phyloP scores from a whole-genome alignment of 2,888 invertebrate genomes.

The Acanthopleura granulata region DNA sequence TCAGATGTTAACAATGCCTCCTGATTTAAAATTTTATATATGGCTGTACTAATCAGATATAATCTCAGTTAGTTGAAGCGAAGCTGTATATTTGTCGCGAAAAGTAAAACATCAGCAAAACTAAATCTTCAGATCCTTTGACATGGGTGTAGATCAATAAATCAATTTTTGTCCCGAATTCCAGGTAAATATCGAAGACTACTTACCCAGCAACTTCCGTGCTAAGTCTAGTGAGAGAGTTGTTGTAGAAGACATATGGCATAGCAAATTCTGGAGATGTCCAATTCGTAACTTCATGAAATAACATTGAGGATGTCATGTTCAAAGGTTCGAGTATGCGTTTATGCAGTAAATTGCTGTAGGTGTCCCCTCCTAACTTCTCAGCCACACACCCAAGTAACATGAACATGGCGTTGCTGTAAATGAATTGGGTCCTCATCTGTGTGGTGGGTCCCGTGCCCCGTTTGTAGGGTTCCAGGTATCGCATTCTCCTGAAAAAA shows the following conservation, averaged over 20 bases:
- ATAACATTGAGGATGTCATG: background rate
- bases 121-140: too few relatives aligned
- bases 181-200: too few relatives aligned
- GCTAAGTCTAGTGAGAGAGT: background rate
- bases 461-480: background rate
- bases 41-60: too few relatives aligned
- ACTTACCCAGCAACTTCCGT: background rate
- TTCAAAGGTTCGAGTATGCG: slow-evolving; percentile 1
- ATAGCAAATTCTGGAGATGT: background rate
- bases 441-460: background rate
- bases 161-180: too few relatives aligned
- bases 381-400: slow-evolving; percentile 15
- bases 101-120: too few relatives aligned
- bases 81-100: too few relatives aligned
- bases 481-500: background rate
- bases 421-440: background rate
- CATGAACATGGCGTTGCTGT: slow-evolving; percentile 18
- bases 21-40: too few relatives aligned
- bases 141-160: too few relatives aligned
- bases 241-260: slow-evolving; percentile 1
- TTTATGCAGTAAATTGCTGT: background rate
- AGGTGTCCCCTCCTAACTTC: slow-evolving; percentile 8
- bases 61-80: too few relatives aligned
- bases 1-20: too few relatives aligned
- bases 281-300: background rate